A percentile compares a stretch with the other conserved stretches of the same genome.
These are phyloP conservation scores for Ophioninae sp. DNA, from an alignment of 2,888 invertebrate species.

Conservation along the genomic window DNA sequence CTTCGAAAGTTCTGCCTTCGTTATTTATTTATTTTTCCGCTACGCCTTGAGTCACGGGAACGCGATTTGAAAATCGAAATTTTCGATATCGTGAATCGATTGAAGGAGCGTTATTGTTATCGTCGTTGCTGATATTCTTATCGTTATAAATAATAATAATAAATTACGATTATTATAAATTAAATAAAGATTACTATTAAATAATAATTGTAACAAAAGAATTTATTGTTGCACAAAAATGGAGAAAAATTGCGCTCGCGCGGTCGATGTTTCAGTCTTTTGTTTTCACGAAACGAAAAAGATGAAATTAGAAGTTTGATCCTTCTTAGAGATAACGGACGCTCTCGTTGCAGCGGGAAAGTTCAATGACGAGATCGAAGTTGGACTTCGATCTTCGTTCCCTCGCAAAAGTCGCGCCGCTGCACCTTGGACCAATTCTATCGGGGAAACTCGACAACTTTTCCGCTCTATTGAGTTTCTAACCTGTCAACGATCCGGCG, in stretches of 20 bases:
- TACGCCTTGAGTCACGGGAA: background rate
- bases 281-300: background rate
- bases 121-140: background rate
- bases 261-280: background rate
- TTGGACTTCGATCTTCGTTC: background rate
- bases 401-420: background rate
- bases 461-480: constrained; percentile 32
- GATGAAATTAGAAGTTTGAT: too few relatives aligned
- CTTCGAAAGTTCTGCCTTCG: background rate
- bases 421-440: constrained; percentile 6
- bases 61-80: background rate
- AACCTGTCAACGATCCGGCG: background rate
- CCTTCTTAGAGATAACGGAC: background rate
- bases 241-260: background rate
- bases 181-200: background rate
- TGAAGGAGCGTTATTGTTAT: background rate
- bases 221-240: background rate
- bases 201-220: background rate
- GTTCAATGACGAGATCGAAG: background rate
- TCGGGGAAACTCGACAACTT: constrained; percentile 3
- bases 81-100: background rate
- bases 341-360: background rate
- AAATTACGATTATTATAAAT: background rate
- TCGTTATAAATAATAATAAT: background rate
- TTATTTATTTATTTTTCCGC: background rate